Evolutionary conservation across 2,113 vertebrate genomes (phyloP).

Genomic region (Lophotis ruficrista): DNA sequence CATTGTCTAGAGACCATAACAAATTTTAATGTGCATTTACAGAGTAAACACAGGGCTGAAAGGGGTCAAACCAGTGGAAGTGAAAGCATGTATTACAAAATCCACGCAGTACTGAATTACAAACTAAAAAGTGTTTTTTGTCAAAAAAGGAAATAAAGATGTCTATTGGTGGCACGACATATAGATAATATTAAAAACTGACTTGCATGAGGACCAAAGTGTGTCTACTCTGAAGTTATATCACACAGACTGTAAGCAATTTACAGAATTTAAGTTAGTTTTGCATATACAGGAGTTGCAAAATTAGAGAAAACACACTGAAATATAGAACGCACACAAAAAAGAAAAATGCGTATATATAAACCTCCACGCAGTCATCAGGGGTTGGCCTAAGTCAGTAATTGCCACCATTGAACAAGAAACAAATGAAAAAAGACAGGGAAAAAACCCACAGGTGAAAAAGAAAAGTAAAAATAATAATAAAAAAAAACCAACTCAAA

Average conservation of each 20-base stretch:
- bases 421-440: neutral
- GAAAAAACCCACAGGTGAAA: neutral
- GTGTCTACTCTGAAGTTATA: constrained; percentile 74
- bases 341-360: constrained; percentile 77
- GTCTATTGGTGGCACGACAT: constrained; percentile 39
- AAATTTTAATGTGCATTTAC: constrained; percentile 76
- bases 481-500: neutral
- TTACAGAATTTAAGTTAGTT: constrained; percentile 76
- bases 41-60: constrained; percentile 64
- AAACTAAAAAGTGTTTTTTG: constrained; percentile 49
- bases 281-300: constrained; percentile 77
- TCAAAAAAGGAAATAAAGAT: constrained; percentile 53
- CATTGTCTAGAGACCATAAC: constrained; percentile 68
- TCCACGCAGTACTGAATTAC: constrained; percentile 38
- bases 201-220: constrained; percentile 69
- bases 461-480: neutral
- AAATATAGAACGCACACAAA: constrained; percentile 78
- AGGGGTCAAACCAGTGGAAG: constrained; percentile 41
- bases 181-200: constrained; percentile 73
- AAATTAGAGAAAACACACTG: constrained; percentile 81
- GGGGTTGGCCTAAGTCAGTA: constrained; percentile 65
- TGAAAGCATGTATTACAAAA: constrained; percentile 60
- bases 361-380: constrained; percentile 76
- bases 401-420: constrained; percentile 70
- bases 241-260: constrained; percentile 79